These are phyloP conservation scores for Drosophila kohkoa DNA, from an alignment of 1,140 invertebrate species.

Conservation along the genomic window DNA sequence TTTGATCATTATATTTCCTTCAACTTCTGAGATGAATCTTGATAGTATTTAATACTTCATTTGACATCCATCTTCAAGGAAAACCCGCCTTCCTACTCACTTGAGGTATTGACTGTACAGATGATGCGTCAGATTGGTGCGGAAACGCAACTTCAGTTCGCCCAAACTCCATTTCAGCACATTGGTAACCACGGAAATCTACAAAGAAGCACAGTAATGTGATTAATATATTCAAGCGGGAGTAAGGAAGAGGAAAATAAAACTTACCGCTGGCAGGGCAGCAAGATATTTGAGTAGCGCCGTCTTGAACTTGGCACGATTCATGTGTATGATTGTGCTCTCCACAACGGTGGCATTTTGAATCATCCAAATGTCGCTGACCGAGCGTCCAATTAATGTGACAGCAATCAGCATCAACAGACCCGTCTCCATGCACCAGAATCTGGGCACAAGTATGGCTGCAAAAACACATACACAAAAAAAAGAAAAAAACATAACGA, in stretches of 20 bases:
- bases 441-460: slow-evolving; percentile 93
- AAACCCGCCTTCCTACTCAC: slow-evolving; percentile 86
- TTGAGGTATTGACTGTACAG: slow-evolving; percentile 96
- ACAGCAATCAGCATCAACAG: slow-evolving; percentile 93
- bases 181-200: slow-evolving; percentile 96
- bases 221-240: too few species aligned
- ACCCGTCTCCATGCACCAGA: slow-evolving; percentile 90
- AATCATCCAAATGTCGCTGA: slow-evolving; percentile 99
- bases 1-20: too few species aligned
- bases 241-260: too few species aligned
- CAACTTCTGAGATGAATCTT: too few species aligned
- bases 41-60: too few species aligned
- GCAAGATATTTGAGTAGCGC: slow-evolving; percentile 91
- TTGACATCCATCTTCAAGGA: too few species aligned
- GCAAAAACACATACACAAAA: background rate
- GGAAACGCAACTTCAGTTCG: slow-evolving; percentile 95
- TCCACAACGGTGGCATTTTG: slow-evolving; percentile 96
- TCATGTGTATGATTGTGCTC: slow-evolving; percentile 96
- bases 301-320: slow-evolving; percentile 90
- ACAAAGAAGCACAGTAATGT: slow-evolving; percentile 9
- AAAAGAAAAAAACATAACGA: background rate
- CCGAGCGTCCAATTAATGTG: slow-evolving; percentile 93
- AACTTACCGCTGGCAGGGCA: slow-evolving; percentile 92
- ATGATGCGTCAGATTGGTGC: slow-evolving; percentile 94
- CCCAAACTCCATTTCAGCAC: slow-evolving; percentile 97